Percentiles rank a stretch among this genome's conserved stretches.
Conservation (phyloP, 2,888 invertebrate species). For the Rhagonycha lutea region DNA sequence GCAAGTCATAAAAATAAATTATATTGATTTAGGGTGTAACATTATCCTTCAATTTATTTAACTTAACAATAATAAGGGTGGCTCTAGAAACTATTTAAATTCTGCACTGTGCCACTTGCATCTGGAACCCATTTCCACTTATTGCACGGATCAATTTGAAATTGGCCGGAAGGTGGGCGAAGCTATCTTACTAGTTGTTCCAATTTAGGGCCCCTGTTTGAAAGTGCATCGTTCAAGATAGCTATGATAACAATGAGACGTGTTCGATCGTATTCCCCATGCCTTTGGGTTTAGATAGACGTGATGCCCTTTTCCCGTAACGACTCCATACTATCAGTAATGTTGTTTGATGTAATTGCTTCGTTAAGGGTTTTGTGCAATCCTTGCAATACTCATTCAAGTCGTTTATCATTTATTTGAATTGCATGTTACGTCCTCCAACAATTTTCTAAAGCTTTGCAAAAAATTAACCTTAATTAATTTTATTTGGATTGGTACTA, state of each 20-base stretch:
- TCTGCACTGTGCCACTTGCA: conserved; percentile 13
- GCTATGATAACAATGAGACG: conserved; percentile 22
- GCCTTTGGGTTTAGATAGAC: conserved; percentile 15
- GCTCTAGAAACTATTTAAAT: neutral
- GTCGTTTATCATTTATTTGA: neutral
- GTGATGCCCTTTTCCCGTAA: conserved; percentile 24
- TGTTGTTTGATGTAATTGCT: neutral
- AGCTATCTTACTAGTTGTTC: conserved; percentile 31
- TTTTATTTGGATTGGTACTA: neutral
- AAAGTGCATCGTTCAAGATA: conserved; percentile 27
- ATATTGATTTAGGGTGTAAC: neutral
- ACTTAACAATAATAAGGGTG: neutral
- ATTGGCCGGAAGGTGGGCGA: conserved; percentile 33
- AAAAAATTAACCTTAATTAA: neutral
- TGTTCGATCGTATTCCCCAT: conserved; percentile 15
- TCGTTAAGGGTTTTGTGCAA: neutral
- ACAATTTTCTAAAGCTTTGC: neutral
- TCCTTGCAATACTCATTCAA: neutral
- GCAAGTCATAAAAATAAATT: neutral
- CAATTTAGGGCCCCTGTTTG: conserved; percentile 27
- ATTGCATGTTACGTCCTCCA: neutral
- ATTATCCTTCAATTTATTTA: neutral
- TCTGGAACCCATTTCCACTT: conserved; percentile 24
- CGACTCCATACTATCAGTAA: conserved; percentile 7
- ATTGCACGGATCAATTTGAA: conserved; percentile 26